These are phyloP conservation scores for Eretmochelys imbricata DNA, from an alignment of 2,113 vertebrate species.

Conservation along the genomic window DNA sequence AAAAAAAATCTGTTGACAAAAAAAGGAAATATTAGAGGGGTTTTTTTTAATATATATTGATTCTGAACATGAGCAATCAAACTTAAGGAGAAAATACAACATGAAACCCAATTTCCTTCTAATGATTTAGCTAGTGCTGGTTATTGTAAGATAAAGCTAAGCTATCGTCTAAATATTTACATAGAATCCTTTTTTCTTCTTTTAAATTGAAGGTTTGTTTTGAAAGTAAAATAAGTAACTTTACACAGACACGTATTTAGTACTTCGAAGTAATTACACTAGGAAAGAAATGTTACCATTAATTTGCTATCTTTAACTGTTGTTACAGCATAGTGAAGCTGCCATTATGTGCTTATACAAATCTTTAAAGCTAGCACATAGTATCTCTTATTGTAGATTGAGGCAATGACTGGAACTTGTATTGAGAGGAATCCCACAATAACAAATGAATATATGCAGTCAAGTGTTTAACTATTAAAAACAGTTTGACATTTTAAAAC, in stretches of 20 bases:
- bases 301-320: slow-evolving; percentile 65
- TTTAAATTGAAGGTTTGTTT: slow-evolving; percentile 64
- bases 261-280: slow-evolving; percentile 62
- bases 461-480: slow-evolving; percentile 38
- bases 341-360: slow-evolving; percentile 57
- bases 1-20: slow-evolving; percentile 53
- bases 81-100: slow-evolving; percentile 56
- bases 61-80: slow-evolving; percentile 68
- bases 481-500: slow-evolving; percentile 33
- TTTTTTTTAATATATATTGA: slow-evolving; percentile 44
- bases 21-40: slow-evolving; percentile 52
- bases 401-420: slow-evolving; percentile 17
- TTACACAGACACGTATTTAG: slow-evolving; percentile 68
- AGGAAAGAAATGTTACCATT: slow-evolving; percentile 61
- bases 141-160: slow-evolving; percentile 72
- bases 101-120: slow-evolving; percentile 68
- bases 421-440: background rate
- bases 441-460: slow-evolving; percentile 30
- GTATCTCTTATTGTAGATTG: slow-evolving; percentile 58
- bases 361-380: slow-evolving; percentile 60
- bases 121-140: slow-evolving; percentile 67
- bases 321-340: slow-evolving; percentile 63
- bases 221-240: slow-evolving; percentile 65
- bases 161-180: slow-evolving; percentile 68
- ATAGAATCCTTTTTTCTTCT: slow-evolving; percentile 48